These are phyloP conservation scores for Coturnix japonica DNA, from an alignment of 2,113 vertebrate genomes.

Conservation along the genomic window DNA sequence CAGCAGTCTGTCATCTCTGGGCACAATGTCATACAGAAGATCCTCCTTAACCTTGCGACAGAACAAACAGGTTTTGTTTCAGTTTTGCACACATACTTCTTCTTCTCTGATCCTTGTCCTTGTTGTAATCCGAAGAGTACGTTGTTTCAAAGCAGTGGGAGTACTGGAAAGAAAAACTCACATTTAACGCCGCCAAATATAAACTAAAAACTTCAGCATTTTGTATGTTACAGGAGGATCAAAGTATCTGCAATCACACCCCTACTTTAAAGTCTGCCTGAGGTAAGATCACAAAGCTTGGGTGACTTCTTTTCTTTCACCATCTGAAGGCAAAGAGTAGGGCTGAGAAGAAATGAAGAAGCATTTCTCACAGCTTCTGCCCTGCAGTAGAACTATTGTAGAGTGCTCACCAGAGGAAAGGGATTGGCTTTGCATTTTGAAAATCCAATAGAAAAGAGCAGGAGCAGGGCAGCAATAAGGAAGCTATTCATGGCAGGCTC, in stretches of 20 bases:
- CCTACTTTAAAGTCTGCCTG: background rate
- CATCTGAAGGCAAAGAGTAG: background rate
- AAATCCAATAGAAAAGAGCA: background rate
- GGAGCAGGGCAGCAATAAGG: background rate
- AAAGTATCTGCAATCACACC: background rate
- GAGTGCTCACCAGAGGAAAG: background rate
- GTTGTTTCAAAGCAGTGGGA: slow-evolving; percentile 76
- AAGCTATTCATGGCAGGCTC: background rate
- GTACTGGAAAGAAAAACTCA: slow-evolving; percentile 63
- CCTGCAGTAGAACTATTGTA: background rate
- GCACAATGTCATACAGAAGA: background rate
- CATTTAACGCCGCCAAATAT: background rate
- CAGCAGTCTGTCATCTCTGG: background rate
- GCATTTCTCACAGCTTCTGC: background rate
- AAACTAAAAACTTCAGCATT: background rate
- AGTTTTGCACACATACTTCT: slow-evolving; percentile 17
- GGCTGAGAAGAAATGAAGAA: background rate
- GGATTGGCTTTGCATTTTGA: background rate
- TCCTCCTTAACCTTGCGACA: background rate
- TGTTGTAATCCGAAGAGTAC: slow-evolving; percentile 58
- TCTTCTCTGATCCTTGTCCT: slow-evolving; percentile 10
- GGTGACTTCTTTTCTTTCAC: background rate
- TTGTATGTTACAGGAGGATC: background rate
- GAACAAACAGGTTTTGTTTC: background rate
- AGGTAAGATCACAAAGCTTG: background rate